Evolutionary conservation across 2,113 vertebrate species (phyloP).

Genomic region (Thamnaconus septentrionalis): DNA sequence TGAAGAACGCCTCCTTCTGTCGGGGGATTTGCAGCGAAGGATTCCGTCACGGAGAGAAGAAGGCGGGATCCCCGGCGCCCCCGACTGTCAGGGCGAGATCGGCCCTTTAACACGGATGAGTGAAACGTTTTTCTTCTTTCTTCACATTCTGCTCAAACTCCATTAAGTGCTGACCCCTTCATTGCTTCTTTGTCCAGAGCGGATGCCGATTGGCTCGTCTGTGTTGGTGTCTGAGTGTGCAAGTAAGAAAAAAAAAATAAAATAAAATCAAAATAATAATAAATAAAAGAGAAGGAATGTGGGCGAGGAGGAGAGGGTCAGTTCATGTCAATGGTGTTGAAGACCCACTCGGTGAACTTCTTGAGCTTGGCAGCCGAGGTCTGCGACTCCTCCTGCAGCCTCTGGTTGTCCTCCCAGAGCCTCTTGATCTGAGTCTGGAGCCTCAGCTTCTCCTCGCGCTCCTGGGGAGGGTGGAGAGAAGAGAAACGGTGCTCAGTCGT

Average conservation of each 20-base stretch:
- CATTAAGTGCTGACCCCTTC: too few species aligned
- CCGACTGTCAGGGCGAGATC: too few species aligned
- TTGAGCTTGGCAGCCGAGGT: conserved; percentile 95
- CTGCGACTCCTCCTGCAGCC: conserved; percentile 96
- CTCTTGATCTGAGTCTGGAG: conserved; percentile 94
- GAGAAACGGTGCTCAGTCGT: not conserved
- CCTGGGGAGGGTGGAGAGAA: conserved; percentile 75
- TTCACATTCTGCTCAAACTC: too few species aligned
- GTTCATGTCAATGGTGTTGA: conserved; percentile 99
- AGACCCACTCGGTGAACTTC: conserved; percentile 99
- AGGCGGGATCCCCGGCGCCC: too few species aligned
- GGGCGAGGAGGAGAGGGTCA: conserved; percentile 62
- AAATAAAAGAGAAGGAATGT: too few species aligned
- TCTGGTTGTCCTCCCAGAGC: conserved; percentile 95
- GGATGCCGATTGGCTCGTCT: not conserved
- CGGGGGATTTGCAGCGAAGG: too few species aligned
- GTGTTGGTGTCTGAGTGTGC: conserved; percentile 1
- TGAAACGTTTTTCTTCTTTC: too few species aligned
- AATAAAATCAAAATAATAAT: too few species aligned
- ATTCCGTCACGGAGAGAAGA: too few species aligned
- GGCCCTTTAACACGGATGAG: too few species aligned
- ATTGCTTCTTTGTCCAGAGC: too few species aligned
- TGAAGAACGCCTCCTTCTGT: too few species aligned
- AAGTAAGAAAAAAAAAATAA: not conserved
- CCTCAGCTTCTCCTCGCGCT: conserved; percentile 92